phyloP scores from a whole-genome alignment of 2,113 vertebrate species.

The Seriola quinqueradiata region DNA sequence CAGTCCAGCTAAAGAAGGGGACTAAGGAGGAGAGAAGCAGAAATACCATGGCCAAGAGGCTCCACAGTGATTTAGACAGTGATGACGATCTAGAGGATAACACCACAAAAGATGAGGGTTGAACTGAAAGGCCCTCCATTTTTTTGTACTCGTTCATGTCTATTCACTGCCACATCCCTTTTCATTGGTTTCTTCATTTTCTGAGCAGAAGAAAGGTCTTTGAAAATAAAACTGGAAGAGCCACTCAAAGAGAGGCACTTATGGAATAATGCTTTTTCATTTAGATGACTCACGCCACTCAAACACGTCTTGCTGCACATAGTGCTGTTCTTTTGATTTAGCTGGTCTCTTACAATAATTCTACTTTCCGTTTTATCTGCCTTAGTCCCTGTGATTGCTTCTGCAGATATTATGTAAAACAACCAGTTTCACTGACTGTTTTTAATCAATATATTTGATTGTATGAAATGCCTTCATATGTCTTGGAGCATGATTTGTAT shows the following conservation, averaged over 20 bases:
- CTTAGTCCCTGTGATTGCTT: slow-evolving; percentile 66
- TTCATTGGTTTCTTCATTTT: slow-evolving; percentile 52
- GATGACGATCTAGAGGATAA: slow-evolving; percentile 92
- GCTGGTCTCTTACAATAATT: slow-evolving; percentile 53
- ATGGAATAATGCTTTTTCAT: slow-evolving; percentile 24
- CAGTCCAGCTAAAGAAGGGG: slow-evolving; percentile 90
- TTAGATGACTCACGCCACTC: slow-evolving; percentile 36
- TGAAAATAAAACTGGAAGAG: slow-evolving; percentile 32
- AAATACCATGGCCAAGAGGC: slow-evolving; percentile 89
- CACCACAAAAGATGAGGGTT: slow-evolving; percentile 86
- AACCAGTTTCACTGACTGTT: slow-evolving; percentile 69
- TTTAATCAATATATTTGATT: slow-evolving; percentile 73
- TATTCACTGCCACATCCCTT: slow-evolving; percentile 34
- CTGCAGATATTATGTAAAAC: slow-evolving; percentile 64
- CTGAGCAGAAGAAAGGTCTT: slow-evolving; percentile 41
- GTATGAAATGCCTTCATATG: slow-evolving; percentile 75
- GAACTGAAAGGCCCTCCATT: slow-evolving; percentile 44
- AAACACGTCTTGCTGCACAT: slow-evolving; percentile 58
- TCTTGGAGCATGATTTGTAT: slow-evolving; percentile 78
- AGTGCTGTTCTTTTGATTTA: slow-evolving; percentile 44
- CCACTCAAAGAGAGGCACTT: slow-evolving; percentile 41
- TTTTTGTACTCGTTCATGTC: slow-evolving; percentile 56
- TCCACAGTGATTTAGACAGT: slow-evolving; percentile 93
- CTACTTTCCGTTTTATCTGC: slow-evolving; percentile 47
- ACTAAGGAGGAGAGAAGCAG: slow-evolving; percentile 89